Evolutionary conservation across 1,140 invertebrate species (phyloP).

Genomic region (Drosophila watanabei): DNA sequence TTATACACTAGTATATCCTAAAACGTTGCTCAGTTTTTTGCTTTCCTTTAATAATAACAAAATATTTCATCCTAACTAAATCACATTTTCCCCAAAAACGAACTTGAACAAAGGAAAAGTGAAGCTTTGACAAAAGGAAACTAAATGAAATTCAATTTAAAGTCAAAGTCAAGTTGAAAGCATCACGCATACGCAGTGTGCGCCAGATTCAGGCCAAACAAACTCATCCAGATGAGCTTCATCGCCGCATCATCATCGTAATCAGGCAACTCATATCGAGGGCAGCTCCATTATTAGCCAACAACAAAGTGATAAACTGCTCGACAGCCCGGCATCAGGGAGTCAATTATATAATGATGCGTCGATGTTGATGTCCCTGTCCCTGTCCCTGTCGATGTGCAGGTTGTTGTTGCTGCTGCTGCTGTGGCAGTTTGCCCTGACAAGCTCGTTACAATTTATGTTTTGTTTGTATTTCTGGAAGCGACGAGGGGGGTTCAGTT

Average conservation of each 20-base stretch:
- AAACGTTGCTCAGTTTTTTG: neutral
- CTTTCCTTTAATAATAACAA: too few relatives aligned
- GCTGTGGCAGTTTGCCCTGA: slow-evolving; percentile 35
- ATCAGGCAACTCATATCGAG: slow-evolving; percentile 25
- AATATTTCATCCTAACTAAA: neutral
- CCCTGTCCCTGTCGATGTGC: slow-evolving; percentile 23
- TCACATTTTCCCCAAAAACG: too few relatives aligned
- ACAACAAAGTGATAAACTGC: slow-evolving; percentile 62
- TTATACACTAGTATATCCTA: neutral
- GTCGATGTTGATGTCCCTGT: slow-evolving; percentile 21
- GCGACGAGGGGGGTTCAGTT: neutral
- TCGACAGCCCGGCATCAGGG: slow-evolving; percentile 53
- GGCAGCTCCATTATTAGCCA: slow-evolving; percentile 40
- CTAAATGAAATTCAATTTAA: slow-evolving; percentile 14
- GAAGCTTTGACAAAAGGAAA: neutral
- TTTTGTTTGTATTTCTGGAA: slow-evolving; percentile 45
- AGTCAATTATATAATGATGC: slow-evolving; percentile 62
- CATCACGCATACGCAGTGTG: slow-evolving; percentile 47
- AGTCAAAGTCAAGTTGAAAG: neutral
- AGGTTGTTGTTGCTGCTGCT: slow-evolving; percentile 17
- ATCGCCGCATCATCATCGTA: slow-evolving; percentile 15
- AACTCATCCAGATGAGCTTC: slow-evolving; percentile 9
- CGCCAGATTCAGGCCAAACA: neutral
- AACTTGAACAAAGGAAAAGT: neutral
- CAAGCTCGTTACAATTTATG: slow-evolving; percentile 65